Evolutionary conservation across 2,888 invertebrate species (phyloP).

Genomic region (Aethes cnicana): DNA sequence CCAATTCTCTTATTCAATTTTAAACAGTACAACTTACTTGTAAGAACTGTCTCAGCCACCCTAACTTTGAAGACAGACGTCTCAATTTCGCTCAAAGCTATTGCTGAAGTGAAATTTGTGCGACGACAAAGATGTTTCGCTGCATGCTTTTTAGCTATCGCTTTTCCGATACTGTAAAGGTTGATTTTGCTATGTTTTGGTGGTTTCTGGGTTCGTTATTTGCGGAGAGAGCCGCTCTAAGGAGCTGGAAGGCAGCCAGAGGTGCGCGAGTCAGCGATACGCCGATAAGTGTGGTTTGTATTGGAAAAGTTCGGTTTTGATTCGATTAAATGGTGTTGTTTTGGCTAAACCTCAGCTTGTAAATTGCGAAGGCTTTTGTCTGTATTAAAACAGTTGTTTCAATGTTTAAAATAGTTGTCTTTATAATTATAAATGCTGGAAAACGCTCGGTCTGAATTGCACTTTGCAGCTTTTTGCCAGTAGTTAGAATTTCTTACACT

Average conservation of each 20-base stretch:
- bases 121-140: conserved; percentile 1
- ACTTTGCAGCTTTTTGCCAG: too few species aligned
- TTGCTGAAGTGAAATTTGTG: neutral
- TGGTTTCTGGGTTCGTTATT: conserved; percentile 10
- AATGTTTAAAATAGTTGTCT: too few species aligned
- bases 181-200: neutral
- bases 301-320: conserved; percentile 27
- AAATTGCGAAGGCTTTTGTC: too few species aligned
- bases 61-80: conserved; percentile 31
- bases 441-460: too few species aligned
- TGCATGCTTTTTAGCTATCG: neutral
- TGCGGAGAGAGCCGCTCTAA: conserved; percentile 9
- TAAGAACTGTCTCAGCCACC: conserved; percentile 21
- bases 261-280: conserved; percentile 26
- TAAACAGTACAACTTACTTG: conserved; percentile 34
- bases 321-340: conserved; percentile 26
- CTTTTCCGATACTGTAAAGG: neutral
- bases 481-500: too few species aligned
- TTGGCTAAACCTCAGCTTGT: conserved; percentile 14
- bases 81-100: conserved; percentile 31
- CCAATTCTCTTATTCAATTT: conserved; percentile 52
- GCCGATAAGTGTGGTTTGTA: conserved; percentile 30
- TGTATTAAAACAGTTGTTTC: too few species aligned
- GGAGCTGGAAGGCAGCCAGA: conserved; percentile 27
- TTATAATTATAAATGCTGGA: too few species aligned